Base-by-base conservation (phyloP, 2,797 vertebrate genomes). In the Chrysocyon brachyurus region DNA sequence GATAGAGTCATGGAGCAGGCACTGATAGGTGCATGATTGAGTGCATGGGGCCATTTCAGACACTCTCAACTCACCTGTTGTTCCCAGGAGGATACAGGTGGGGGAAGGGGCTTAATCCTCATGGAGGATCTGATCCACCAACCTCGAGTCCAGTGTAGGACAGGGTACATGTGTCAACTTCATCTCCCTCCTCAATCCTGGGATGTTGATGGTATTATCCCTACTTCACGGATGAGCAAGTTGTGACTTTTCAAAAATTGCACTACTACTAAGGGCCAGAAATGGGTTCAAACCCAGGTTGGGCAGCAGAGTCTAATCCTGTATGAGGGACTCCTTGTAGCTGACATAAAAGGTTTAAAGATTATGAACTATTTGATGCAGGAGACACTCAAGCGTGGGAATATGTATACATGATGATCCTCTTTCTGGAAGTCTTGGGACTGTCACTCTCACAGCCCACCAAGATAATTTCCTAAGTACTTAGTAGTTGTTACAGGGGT, bases 381-480 rank as follows among this genome's bases (percentile, higher is more conserved):
- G 52, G n/a, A 87, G 57, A 68, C 0, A 1, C 57, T 66, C 73
- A 3, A 19, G 54, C 1, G 0, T 94, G 81, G 91, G 92, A 88
- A 77, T 68, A 46, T 22, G 22, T 16, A 77, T 52, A 33, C 24
- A n/a, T 11, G 5, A 8, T 2, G 1, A 2, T 61, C 24, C 4
- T 78, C 28, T 79, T 95, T 75, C 54, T 66, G 73, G 52, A 82
- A 57, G 14, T 66, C 84, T 83, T 87, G 77, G 81, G 96, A 84
- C 82, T 97, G 88, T 87, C 97, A 97, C 95, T 94, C 90, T 96
- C 84, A 84, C 81, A 83, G 96, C 64, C 94, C 94, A 97, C 96
- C 94, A 95, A 98, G 98, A 98, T 98, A 97, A 98, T 98, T 98
- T 98, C 97, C 96, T 92, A 91, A 97, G 97, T 97, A 97, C 94